Base-by-base conservation (phyloP, 2,888 invertebrate species). In the Merodon equestris region DNA sequence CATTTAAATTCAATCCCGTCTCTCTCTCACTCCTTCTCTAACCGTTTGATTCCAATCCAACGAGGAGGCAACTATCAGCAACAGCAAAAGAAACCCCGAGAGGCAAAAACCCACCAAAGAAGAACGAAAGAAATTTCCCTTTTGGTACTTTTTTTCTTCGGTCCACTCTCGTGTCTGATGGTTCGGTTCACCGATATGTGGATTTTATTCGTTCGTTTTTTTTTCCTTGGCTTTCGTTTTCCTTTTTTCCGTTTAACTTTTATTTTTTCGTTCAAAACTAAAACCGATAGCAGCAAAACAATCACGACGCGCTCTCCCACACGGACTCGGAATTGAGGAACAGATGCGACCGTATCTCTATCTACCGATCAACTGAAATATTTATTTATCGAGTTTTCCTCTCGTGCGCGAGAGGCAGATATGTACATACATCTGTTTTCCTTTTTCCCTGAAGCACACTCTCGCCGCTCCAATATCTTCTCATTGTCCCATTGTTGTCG, bases 371-470 rank as follows among this genome's bases (percentile, higher is more conserved):
- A 70, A 79, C 74, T 64, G 63, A 79, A 74, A 60, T 27, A 27
- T 79, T 74, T 63, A 70, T 79, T 68, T 70, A 58, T 77, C 67
- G 47, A 64, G 42, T 72, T 77, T 73, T 73, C 72, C 53, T 57
- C 58, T 68, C 53, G 48, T 68, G 57, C 40, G 74, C 61, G 67
- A 75, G 76, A 64, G 64, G 7, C 27, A 19, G 40, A 57, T 48
- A 27, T 7, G 7, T 27, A 27, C 7, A 4, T 27, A 27, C 27
- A 64, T 57, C 34, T 18, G 38, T 13, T 56, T 51, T 68, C 7
- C 27, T 51, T 17, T 45, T 48, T 64, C 34, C 34, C 42, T 36
- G 18, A 56, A 27, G 27, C 27, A 4, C 27, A 4, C 27, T 27
- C 27, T 27, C 27, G 7, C 7, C 27, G 27, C 27, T 27, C 27